Evolutionary conservation across 2,797 vertebrate genomes (phyloP), one percentile per base, ranked within the genome.

Genomic region (Gephyroberyx darwinii): DNA sequence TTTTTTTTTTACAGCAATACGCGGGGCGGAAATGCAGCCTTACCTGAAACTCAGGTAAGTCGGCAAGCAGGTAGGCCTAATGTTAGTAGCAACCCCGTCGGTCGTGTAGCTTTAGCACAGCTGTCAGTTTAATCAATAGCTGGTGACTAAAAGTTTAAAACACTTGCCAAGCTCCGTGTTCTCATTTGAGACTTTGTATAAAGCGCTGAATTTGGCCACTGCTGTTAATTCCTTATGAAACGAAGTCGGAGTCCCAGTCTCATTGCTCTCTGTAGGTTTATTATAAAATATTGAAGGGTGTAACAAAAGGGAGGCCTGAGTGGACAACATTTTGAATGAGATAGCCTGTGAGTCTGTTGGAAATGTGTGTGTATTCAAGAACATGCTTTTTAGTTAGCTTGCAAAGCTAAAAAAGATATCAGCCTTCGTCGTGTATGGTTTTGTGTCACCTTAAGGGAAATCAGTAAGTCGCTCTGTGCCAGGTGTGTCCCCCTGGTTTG

Each of bases 41-140:
- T 14, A 93, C 91, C 93, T 93, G 91, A 75, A 69, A 31, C 88
- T 68, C 93, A 95, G 94, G 94, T 95, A 81, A 88, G 76, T 41
- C 52, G 55, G 78, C 80, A 90, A 89, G 88, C 85, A 80, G 86
- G 61, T 51, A 65, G 33, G 50, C 19, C 3, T 50, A 8, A 30
- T 9, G 3, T 48, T 10, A 12, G 19, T 4, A 30, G 10, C 41
- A 20, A 20, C 31, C 22, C 31, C 22, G 12, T 53, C 22, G 51
- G 12, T 5, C 20, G 12, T 52, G 16, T 76, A 69, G 71, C 60
- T 47, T 62, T 74, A 67, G 71, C 69, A 16, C 43, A 20, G 35
- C 35, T 65, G 13, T 59, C 6, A 75, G 73, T 53, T 74, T 59
- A 1, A 26, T 26, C 1, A n/a, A 31, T 54, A 53, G 17, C 1